Base-by-base conservation (phyloP, 1,140 invertebrate species). In the Aethina tumida region DNA sequence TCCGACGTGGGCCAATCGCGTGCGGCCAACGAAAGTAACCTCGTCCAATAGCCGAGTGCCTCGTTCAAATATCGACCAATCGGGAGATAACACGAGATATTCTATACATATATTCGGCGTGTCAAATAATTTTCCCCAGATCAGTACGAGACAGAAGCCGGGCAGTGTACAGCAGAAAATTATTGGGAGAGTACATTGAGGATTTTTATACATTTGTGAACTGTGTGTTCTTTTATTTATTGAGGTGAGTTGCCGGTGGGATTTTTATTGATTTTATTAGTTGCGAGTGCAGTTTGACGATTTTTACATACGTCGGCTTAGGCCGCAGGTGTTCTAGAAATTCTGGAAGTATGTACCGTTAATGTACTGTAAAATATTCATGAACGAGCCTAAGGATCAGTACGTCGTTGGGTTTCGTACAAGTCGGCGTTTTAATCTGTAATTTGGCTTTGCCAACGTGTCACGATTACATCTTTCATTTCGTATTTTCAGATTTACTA, bases 21-120 rank as follows among this genome's bases (percentile, higher is more conserved):
- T 18, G n/a, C 14, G 8, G 68, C 64, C 69, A 73, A 66, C 65
- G 66, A 56, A 54, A 40, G 49, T 8, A n/a, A 15, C 8, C 7
- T 35, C 25, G 27, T 40, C 60, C 58, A 66, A 67, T 61, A 29
- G 45, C 8, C 30, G 19, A 20, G 8, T 9, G 5, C 9, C 42
- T 38, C 51, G 53, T 52, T 47, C 32, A 14, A 18, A 49, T 17
- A 27, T 18, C 15, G 25, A 53, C 69, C 68, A 73, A 73, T 71
- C 55, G 44, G 16, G 37, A 16, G 3, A 18, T 42, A 60, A 62
- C 70, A 73, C 68, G 68, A 69, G 59, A 55, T 59, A 59, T 48
- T 59, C 52, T 50, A 57, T 53, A 59, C 53, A 60, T 67, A 69
- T 64, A 69, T 68, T 67, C 61, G 43, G 42, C 50, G 50, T 58